Evolutionary conservation across 1,140 invertebrate species (phyloP).

Genomic region (Habropoda laboriosa): DNA sequence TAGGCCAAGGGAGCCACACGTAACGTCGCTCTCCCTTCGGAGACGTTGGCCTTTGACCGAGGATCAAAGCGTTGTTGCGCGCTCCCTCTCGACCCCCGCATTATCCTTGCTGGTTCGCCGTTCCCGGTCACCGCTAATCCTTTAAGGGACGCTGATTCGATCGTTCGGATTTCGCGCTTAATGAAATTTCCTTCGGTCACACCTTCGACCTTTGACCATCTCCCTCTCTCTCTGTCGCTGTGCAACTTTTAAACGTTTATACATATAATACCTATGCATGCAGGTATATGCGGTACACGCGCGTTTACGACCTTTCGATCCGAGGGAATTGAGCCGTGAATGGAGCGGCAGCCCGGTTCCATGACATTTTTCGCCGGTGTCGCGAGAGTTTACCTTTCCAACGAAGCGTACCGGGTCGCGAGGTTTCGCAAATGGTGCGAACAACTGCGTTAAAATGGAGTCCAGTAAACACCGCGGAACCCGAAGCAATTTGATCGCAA

Average conservation of each 20-base stretch:
- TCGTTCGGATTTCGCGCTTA: constrained; percentile 41
- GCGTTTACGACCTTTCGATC: constrained; percentile 2
- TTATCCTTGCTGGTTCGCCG: constrained; percentile 39
- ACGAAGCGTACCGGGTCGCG: not conserved
- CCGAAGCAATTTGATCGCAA: not conserved
- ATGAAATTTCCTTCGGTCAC: constrained; percentile 21
- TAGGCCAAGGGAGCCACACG: constrained; percentile 71
- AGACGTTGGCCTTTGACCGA: constrained; percentile 75
- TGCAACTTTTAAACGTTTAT: not conserved
- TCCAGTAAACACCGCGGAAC: not conserved
- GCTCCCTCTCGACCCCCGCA: constrained; percentile 27
- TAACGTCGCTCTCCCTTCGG: constrained; percentile 64
- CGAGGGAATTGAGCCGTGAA: not conserved
- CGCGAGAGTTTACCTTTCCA: not conserved
- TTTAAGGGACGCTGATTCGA: constrained; percentile 48
- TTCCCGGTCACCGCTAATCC: constrained; percentile 38
- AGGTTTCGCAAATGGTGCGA: constrained; percentile 20
- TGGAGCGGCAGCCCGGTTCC: too few relatives aligned
- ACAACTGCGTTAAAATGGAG: constrained; percentile 18
- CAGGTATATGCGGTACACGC: not conserved
- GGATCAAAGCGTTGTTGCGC: constrained; percentile 77
- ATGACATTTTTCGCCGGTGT: not conserved
- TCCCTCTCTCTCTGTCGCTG: not conserved
- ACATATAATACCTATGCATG: too few relatives aligned
- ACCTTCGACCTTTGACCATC: too few relatives aligned